phyloP scores from a whole-genome alignment of 2,113 vertebrate species.

The Perca flavescens region DNA sequence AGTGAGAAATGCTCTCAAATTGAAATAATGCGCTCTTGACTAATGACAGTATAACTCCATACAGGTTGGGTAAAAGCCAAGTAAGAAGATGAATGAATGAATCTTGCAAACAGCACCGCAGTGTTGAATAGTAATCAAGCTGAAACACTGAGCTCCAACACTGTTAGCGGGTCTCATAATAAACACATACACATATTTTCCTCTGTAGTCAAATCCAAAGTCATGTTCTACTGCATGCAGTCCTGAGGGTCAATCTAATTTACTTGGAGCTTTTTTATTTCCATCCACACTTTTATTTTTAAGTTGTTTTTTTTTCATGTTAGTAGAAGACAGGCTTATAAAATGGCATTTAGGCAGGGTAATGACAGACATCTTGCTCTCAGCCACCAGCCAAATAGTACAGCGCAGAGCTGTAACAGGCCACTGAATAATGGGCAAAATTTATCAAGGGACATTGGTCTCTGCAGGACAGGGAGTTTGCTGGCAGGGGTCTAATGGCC shows the following conservation, averaged over 20 bases:
- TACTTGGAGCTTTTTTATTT: slow-evolving; percentile 46
- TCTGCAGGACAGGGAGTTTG: slow-evolving; percentile 61
- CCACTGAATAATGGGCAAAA: slow-evolving; percentile 74
- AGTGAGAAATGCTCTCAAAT: no score
- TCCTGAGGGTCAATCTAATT: slow-evolving; percentile 57
- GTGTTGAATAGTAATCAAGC: slow-evolving; percentile 42
- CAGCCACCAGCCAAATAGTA: slow-evolving; percentile 49
- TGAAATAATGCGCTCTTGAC: no score
- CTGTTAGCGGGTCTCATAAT: slow-evolving; percentile 21
- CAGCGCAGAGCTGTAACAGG: slow-evolving; percentile 46
- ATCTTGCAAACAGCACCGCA: slow-evolving; percentile 30
- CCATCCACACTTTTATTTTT: background rate
- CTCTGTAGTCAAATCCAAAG: slow-evolving; percentile 22
- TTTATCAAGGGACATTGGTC: slow-evolving; percentile 76
- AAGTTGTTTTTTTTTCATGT: background rate
- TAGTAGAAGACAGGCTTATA: slow-evolving; percentile 47
- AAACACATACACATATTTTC: slow-evolving; percentile 36
- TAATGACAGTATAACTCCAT: no score
- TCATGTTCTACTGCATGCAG: slow-evolving; percentile 8
- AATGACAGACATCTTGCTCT: slow-evolving; percentile 67
- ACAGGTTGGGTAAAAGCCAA: slow-evolving; percentile 51
- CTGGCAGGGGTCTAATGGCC: slow-evolving; percentile 76
- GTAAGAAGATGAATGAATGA: slow-evolving; percentile 53
- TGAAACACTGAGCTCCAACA: slow-evolving; percentile 25
- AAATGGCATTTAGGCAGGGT: slow-evolving; percentile 66